Evolutionary conservation across 2,113 vertebrate species (phyloP), one percentile per base, ranked within the genome.

Genomic region (Tachycineta bicolor): DNA sequence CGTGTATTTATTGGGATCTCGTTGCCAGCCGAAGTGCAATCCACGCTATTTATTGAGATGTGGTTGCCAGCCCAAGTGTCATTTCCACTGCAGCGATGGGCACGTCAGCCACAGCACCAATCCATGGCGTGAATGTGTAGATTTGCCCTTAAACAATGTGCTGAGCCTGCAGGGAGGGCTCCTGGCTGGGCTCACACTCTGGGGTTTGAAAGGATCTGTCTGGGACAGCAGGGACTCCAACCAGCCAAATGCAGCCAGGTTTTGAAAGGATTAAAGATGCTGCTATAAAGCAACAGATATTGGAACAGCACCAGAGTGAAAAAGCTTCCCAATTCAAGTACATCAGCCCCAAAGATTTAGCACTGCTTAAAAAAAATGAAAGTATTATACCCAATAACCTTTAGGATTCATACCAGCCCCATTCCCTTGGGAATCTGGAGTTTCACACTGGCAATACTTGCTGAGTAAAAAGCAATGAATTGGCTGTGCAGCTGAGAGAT

Each of bases 151-250:
- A 43, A 44, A 24, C 37, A 58, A 76, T 24, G 67, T 83, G 96
- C 95, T 96, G 96, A 96, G 63, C 31, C 74, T 80, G 86, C 93
- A 41, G 90, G n/a, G 79, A 31, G 87, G 21, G 77, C n/a, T 39
- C 29, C 2, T 9, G 10, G 46, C 22, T 90, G 31, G 78, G 89
- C 91, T 69, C 37, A 8, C 83, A 34, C 79, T 85, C 84, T 37
- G 83, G 28, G 2, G 11, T 67, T 25, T 53, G 78, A 85, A 76
- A 85, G 67, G 91, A 0, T 31, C 4, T 24, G 83, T 37, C 80
- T 34, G 9, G 9, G 47, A 52, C 94, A 95, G 91, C n/a, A 3
- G 37, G 4, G 19, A 10, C 74, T 50, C 22, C 75, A 89, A 82
- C 1, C 5, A 52, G 87, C 80, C 83, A 56, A 37, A 76, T 47